Evolutionary conservation across 1,140 invertebrate genomes (phyloP).

Genomic region (Gonatopus flavifemur): DNA sequence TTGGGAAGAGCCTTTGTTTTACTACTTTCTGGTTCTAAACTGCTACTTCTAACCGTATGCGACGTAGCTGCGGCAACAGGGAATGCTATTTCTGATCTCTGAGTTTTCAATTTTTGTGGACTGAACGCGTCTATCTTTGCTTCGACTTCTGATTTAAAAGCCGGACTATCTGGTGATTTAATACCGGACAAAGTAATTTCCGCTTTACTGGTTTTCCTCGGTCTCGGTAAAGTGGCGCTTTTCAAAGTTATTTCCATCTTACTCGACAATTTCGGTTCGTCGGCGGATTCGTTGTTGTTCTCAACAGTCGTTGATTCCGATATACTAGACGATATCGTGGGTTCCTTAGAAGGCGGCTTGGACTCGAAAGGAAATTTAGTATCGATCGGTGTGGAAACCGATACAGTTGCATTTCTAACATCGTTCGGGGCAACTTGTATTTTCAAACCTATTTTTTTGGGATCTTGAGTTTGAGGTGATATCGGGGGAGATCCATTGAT

Average conservation of each 20-base stretch:
- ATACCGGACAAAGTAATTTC: slow-evolving; percentile 63
- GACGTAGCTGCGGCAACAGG: slow-evolving; percentile 56
- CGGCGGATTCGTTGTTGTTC: slow-evolving; percentile 14
- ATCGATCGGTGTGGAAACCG: slow-evolving; percentile 49
- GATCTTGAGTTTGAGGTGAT: slow-evolving; percentile 33
- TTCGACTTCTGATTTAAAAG: slow-evolving; percentile 63
- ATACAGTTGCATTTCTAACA: slow-evolving; percentile 44
- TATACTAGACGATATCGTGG: background rate
- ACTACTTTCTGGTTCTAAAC: slow-evolving; percentile 51
- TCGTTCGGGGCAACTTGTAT: slow-evolving; percentile 51
- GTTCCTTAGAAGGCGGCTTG: slow-evolving; percentile 12
- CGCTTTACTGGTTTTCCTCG: slow-evolving; percentile 65
- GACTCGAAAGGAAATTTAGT: slow-evolving; percentile 46
- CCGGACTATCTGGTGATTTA: slow-evolving; percentile 52
- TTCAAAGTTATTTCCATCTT: slow-evolving; percentile 69
- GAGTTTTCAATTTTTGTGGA: slow-evolving; percentile 54
- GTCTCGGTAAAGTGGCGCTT: slow-evolving; percentile 67
- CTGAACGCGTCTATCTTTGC: slow-evolving; percentile 60
- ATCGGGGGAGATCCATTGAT: slow-evolving; percentile 40
- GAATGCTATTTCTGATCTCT: slow-evolving; percentile 64
- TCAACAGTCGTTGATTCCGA: slow-evolving; percentile 2
- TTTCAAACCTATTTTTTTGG: slow-evolving; percentile 46
- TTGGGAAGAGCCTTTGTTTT: slow-evolving; percentile 41
- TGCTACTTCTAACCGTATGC: slow-evolving; percentile 45
- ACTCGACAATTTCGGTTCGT: slow-evolving; percentile 53